These are phyloP conservation scores for Centropristis striata DNA, from an alignment of 2,113 vertebrate species.

Conservation along the genomic window DNA sequence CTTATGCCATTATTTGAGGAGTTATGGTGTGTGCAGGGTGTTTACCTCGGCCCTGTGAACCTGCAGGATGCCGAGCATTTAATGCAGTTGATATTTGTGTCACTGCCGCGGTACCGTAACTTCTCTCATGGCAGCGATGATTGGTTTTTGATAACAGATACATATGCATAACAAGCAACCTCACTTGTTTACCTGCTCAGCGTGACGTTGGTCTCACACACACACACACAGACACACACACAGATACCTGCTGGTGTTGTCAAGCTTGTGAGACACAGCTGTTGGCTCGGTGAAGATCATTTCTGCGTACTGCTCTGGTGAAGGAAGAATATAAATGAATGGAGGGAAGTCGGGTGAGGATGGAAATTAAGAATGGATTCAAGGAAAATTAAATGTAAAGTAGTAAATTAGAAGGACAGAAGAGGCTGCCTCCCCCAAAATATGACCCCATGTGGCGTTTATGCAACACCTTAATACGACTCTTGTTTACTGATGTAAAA, in stretches of 20 bases:
- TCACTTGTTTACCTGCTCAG: constrained; percentile 39
- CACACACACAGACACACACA: background rate
- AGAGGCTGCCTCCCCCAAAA: too few relatives aligned
- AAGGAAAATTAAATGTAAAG: background rate
- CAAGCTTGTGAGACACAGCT: constrained; percentile 27
- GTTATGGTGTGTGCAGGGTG: background rate
- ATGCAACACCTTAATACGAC: too few relatives aligned
- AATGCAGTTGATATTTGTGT: constrained; percentile 12
- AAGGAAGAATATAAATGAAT: background rate
- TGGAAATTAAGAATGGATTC: too few relatives aligned
- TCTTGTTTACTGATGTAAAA: too few relatives aligned
- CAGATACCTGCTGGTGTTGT: background rate
- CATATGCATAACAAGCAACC: constrained; percentile 38
- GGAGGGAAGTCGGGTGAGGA: background rate
- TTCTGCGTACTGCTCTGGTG: constrained; percentile 1
- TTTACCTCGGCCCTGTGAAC: background rate
- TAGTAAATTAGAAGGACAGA: too few relatives aligned
- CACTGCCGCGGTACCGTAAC: background rate
- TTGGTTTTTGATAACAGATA: constrained; percentile 42
- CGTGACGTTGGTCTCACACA: constrained; percentile 7
- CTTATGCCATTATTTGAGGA: background rate
- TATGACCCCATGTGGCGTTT: too few relatives aligned
- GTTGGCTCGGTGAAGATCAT: background rate
- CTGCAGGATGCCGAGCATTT: background rate
- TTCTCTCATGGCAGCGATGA: constrained; percentile 10